phyloP scores from a whole-genome alignment of 1,140 invertebrate genomes.

The Drosophila navojoa region DNA sequence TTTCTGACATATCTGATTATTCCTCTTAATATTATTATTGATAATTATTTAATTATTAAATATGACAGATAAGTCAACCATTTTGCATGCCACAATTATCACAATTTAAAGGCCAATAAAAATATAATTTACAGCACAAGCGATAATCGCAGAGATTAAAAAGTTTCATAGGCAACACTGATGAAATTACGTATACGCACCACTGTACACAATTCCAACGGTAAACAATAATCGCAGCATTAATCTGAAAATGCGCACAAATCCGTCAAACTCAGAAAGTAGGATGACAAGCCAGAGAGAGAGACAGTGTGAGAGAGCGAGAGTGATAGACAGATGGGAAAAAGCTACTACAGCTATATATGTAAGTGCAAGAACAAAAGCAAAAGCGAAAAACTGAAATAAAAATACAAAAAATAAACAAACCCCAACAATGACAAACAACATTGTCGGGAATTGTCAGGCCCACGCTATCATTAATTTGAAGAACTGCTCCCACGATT shows the following conservation, averaged over 20 bases:
- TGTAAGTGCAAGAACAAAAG: slow-evolving; percentile 22
- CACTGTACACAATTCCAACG: slow-evolving; percentile 65
- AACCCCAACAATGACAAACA: slow-evolving; percentile 34
- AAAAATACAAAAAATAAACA: slow-evolving; percentile 10
- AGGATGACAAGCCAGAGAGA: slow-evolving; percentile 6
- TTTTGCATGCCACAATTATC: too few species aligned
- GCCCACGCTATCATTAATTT: slow-evolving; percentile 69
- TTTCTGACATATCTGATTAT: too few species aligned
- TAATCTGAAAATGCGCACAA: slow-evolving; percentile 81
- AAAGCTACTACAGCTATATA: neutral
- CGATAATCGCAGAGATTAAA: neutral
- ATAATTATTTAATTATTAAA: too few species aligned
- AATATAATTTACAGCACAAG: neutral
- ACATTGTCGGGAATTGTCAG: slow-evolving; percentile 64
- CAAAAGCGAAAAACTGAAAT: slow-evolving; percentile 32
- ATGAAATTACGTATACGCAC: slow-evolving; percentile 24
- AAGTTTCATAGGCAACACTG: slow-evolving; percentile 19
- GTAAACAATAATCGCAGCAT: slow-evolving; percentile 81
- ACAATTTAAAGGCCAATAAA: too few species aligned
- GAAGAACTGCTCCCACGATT: slow-evolving; percentile 51
- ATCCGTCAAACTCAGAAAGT: slow-evolving; percentile 73
- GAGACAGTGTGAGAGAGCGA: neutral
- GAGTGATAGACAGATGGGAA: neutral
- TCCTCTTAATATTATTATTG: too few species aligned
- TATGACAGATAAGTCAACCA: too few species aligned